These are phyloP conservation scores for Myiozetetes cayanensis DNA, from an alignment of 2,113 vertebrate species.

Conservation along the genomic window DNA sequence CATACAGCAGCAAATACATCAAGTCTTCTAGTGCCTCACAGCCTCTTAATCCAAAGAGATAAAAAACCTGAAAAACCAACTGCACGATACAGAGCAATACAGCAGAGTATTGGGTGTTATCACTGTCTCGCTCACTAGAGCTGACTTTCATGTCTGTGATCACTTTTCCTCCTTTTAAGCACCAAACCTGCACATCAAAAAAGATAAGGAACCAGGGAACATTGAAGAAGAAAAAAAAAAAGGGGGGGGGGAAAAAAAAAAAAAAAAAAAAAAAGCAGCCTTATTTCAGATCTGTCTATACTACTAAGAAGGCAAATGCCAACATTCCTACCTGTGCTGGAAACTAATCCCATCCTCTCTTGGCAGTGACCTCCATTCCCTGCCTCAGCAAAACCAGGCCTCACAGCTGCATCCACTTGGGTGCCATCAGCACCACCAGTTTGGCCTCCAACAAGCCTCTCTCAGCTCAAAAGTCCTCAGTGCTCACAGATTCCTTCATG, in stretches of 20 bases:
- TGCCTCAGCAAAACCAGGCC: neutral
- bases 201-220: neutral
- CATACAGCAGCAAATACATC: neutral
- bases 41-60: conserved; percentile 37
- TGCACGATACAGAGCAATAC: neutral
- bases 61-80: neutral
- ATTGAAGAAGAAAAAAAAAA: neutral
- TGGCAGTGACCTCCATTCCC: neutral
- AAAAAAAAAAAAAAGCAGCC: neutral
- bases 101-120: neutral
- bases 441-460: neutral
- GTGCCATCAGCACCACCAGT: accelerated
- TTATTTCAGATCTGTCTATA: neutral
- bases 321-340: neutral
- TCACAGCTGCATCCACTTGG: neutral
- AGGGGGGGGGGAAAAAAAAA: no score
- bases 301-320: neutral
- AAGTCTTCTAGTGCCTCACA: neutral
- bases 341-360: neutral
- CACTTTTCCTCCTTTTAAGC: neutral
- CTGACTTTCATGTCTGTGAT: neutral
- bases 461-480: neutral
- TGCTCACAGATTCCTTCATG: neutral
- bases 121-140: neutral
- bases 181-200: neutral